A percentile compares a stretch with the other conserved stretches of the same genome.
These are phyloP conservation scores for Eupithecia abbreviata DNA, from an alignment of 2,888 invertebrate genomes.

Conservation along the genomic window DNA sequence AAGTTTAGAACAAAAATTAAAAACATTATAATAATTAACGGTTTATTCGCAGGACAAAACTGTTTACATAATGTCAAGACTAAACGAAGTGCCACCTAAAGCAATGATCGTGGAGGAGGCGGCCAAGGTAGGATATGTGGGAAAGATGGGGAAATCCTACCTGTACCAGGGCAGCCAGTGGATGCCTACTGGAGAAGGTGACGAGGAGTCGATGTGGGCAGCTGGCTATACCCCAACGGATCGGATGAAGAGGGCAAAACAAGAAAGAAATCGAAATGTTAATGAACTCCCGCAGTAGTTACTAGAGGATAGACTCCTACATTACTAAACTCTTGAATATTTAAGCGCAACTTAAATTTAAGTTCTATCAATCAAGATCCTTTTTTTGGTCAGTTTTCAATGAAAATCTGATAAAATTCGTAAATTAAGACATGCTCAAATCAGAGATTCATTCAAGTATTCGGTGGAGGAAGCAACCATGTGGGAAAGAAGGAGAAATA, in stretches of 20 bases:
- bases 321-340: too few species aligned
- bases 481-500: too few species aligned
- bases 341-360: too few species aligned
- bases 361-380: too few species aligned
- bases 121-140: constrained; percentile 54
- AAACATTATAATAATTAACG: background rate
- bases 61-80: constrained; percentile 51
- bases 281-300: background rate
- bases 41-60: constrained; percentile 45
- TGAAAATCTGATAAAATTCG: too few species aligned
- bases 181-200: constrained; percentile 64
- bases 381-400: too few species aligned
- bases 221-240: background rate
- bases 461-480: too few species aligned
- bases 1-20: too few species aligned
- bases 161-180: constrained; percentile 68
- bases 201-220: constrained; percentile 50
- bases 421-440: too few species aligned
- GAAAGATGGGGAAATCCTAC: constrained; percentile 62
- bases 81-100: constrained; percentile 57
- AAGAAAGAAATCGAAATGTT: background rate
- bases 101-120: constrained; percentile 57
- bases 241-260: background rate
- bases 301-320: too few species aligned
- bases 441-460: too few species aligned